Evolutionary conservation across 1,140 invertebrate species (phyloP).

Genomic region (Stenopsyche tienmushanensis): DNA sequence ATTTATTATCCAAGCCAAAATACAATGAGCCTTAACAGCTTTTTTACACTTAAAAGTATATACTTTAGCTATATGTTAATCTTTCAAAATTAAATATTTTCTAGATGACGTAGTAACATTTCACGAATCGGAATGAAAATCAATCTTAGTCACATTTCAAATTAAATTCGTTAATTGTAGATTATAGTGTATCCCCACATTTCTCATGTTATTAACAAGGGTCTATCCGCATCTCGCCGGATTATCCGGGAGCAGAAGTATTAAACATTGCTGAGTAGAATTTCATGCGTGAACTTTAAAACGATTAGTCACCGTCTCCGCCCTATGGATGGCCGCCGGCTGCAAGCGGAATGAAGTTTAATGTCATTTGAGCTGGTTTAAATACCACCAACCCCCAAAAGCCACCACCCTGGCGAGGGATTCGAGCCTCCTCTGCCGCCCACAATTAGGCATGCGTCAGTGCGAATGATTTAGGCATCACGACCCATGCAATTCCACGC

Average conservation of each 20-base stretch:
- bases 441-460: slow-evolving; percentile 20
- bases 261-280: slow-evolving; percentile 8
- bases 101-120: no score
- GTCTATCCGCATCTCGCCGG: no score
- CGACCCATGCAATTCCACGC: slow-evolving; percentile 5
- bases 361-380: slow-evolving; percentile 27
- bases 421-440: neutral
- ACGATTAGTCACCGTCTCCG: slow-evolving; percentile 19
- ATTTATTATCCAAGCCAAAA: no score
- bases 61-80: no score
- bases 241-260: neutral
- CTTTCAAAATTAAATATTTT: no score
- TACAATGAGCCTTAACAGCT: no score
- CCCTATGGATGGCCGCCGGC: neutral
- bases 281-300: slow-evolving; percentile 23
- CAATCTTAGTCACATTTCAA: no score
- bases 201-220: no score
- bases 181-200: no score
- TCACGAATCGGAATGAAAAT: no score
- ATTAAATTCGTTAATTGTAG: no score
- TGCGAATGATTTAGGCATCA: slow-evolving; percentile 18
- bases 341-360: slow-evolving; percentile 19
- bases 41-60: no score
- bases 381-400: neutral
- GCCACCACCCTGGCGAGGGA: neutral